These are phyloP conservation scores for Suncus etruscus DNA, from an alignment of 2,113 vertebrate genomes.

Conservation along the genomic window DNA sequence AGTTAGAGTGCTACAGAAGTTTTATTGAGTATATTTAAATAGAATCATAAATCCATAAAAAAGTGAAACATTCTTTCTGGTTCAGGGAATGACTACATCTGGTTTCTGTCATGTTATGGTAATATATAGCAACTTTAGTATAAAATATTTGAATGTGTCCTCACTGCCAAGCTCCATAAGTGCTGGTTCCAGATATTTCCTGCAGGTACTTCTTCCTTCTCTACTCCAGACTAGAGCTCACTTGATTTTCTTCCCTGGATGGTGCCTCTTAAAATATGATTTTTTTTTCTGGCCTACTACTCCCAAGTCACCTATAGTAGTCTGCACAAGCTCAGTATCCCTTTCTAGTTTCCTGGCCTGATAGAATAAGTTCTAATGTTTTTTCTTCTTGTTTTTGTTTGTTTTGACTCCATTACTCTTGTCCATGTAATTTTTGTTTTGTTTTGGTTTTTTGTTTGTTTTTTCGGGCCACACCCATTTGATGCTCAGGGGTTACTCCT, in stretches of 20 bases:
- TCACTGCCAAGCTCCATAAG: neutral
- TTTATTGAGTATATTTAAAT: too few species aligned
- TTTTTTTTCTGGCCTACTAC: neutral
- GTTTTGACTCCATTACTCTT: neutral
- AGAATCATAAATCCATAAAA: too few species aligned
- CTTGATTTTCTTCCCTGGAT: constrained; percentile 4
- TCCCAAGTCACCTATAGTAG: neutral
- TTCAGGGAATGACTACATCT: neutral
- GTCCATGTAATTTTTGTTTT: constrained; percentile 33
- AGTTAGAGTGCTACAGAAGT: too few species aligned
- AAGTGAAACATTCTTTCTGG: neutral
- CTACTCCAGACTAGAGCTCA: neutral
- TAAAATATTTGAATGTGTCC: constrained; percentile 5
- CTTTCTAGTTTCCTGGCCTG: neutral
- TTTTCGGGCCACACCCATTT: too few species aligned
- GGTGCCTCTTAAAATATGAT: neutral
- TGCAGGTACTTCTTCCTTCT: neutral
- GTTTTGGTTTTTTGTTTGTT: too few species aligned
- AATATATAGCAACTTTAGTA: constrained; percentile 29
- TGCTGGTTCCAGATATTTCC: constrained; percentile 5
- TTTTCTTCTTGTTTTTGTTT: constrained; percentile 30
- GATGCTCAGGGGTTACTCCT: too few species aligned
- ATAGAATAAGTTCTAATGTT: neutral
- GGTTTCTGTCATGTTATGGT: too few species aligned
- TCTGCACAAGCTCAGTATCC: constrained; percentile 39